Conservation (phyloP, 92 coral and sea anemone species). For the Parazoanthus atlanticus region DNA sequence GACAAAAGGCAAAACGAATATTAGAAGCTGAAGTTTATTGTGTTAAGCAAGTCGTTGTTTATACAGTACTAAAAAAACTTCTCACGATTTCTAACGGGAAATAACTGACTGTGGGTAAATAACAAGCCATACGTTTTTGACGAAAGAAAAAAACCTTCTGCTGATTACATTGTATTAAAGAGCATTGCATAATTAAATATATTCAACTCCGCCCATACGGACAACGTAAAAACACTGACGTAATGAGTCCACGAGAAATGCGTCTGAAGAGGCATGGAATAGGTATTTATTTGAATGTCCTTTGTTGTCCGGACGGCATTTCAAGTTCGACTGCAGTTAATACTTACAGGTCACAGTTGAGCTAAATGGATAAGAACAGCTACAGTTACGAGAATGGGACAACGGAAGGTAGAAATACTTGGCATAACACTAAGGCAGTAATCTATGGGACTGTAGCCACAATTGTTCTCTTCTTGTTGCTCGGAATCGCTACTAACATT, state of each 20-base stretch:
- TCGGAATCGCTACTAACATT: constrained; percentile 38
- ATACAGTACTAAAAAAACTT: no score
- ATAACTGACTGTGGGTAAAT: no score
- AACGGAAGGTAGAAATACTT: not conserved
- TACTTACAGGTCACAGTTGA: not conserved
- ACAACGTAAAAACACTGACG: no score
- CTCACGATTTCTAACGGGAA: no score
- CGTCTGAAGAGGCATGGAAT: not conserved
- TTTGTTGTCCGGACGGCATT: not conserved
- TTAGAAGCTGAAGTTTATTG: no score
- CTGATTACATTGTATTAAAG: no score
- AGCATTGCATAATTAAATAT: no score
- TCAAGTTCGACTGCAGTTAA: not conserved
- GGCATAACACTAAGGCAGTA: not conserved
- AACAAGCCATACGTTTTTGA: no score
- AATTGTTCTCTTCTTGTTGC: not conserved
- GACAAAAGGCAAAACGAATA: no score
- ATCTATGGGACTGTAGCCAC: not conserved
- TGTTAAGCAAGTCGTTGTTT: no score
- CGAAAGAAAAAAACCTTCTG: no score
- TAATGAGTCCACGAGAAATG: not conserved
- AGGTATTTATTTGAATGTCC: not conserved
- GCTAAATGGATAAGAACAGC: not conserved
- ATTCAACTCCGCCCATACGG: no score
- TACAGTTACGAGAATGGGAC: not conserved